A percentile compares a stretch with the other conserved stretches of the same genome.
These are phyloP conservation scores for Colossoma macropomum DNA, from an alignment of 2,113 vertebrate species.

Conservation along the genomic window DNA sequence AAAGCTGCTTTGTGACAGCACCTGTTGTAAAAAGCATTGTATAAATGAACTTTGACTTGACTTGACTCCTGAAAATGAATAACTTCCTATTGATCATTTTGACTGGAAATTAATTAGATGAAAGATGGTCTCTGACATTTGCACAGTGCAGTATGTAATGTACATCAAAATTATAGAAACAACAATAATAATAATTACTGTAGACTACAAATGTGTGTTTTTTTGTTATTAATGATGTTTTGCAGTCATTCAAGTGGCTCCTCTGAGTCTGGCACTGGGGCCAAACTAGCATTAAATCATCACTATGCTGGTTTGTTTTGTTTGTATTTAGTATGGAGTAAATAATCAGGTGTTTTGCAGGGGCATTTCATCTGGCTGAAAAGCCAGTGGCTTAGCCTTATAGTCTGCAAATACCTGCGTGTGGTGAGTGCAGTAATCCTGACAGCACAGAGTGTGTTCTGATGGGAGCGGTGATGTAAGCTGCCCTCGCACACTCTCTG, in stretches of 20 bases:
- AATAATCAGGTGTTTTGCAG: constrained; percentile 13
- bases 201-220: neutral
- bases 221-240: constrained; percentile 14
- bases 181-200: too few relatives aligned
- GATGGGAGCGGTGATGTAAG: constrained; percentile 63
- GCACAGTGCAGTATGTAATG: too few relatives aligned
- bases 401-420: constrained; percentile 69
- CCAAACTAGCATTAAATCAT: constrained; percentile 26
- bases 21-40: too few relatives aligned
- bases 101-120: too few relatives aligned
- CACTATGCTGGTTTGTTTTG: constrained; percentile 1
- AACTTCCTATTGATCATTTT: too few relatives aligned
- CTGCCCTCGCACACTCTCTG: constrained; percentile 13
- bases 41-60: too few relatives aligned
- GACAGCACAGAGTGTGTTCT: constrained; percentile 60
- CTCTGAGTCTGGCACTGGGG: constrained; percentile 17
- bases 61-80: too few relatives aligned
- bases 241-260: constrained; percentile 1
- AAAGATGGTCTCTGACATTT: too few relatives aligned
- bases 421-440: constrained; percentile 69
- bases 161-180: too few relatives aligned
- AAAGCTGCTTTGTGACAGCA: too few relatives aligned
- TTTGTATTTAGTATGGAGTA: neutral
- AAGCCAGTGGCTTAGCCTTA: constrained; percentile 46
- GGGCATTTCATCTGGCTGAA: constrained; percentile 33